Conservation (phyloP, 2,113 vertebrate species). For the Thryonomys swinderianus region DNA sequence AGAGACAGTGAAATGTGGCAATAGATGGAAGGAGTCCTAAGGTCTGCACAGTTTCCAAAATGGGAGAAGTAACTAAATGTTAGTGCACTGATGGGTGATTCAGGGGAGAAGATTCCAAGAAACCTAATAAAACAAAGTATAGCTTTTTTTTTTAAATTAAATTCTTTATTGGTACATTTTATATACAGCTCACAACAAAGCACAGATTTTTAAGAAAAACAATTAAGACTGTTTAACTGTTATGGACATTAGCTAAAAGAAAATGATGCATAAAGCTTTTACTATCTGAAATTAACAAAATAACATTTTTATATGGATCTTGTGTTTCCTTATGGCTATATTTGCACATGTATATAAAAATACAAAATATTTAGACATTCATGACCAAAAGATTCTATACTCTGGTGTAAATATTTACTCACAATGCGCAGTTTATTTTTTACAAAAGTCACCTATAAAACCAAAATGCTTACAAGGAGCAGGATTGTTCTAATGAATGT, state of each 20-base stretch:
- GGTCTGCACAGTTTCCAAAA: neutral
- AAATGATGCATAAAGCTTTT: constrained; percentile 52
- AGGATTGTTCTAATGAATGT: neutral
- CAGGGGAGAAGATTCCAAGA: neutral
- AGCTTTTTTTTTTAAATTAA: too few relatives aligned
- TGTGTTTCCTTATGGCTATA: neutral
- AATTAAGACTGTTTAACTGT: constrained; percentile 58
- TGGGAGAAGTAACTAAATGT: constrained; percentile 4
- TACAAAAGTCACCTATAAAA: neutral
- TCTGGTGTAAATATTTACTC: constrained; percentile 28
- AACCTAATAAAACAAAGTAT: constrained; percentile 24
- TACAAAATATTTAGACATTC: constrained; percentile 22
- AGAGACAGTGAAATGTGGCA: neutral
- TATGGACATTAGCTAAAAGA: constrained; percentile 60
- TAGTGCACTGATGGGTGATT: neutral
- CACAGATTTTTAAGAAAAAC: constrained; percentile 29
- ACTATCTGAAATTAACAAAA: constrained; percentile 64
- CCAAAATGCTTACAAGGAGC: neutral
- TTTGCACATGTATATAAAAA: constrained; percentile 41
- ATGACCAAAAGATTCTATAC: neutral
- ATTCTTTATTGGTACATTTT: too few relatives aligned
- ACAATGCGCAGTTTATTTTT: constrained; percentile 23
- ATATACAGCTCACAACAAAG: too few relatives aligned
- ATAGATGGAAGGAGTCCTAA: neutral
- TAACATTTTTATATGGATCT: neutral